Percentiles rank a stretch among this genome's conserved stretches.
phyloP scores from a whole-genome alignment of 2,113 vertebrate species.

The Helogale parvula region DNA sequence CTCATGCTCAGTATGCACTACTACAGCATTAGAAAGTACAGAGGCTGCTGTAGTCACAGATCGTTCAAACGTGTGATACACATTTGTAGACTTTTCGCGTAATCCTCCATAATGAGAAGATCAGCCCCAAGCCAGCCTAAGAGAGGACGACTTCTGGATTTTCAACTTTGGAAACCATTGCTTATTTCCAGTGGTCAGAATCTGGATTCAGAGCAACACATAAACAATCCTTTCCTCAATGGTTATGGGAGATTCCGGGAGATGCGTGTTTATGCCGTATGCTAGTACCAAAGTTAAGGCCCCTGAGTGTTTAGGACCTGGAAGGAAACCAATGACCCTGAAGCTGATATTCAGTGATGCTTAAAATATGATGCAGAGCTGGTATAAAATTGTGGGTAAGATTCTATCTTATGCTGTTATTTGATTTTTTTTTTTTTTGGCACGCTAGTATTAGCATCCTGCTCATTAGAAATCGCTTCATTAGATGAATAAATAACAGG shows the following conservation, averaged over 20 bases:
- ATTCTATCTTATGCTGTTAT: accelerated
- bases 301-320: neutral
- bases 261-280: accelerated
- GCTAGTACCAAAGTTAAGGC: neutral
- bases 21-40: neutral
- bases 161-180: neutral
- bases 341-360: neutral
- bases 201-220: conserved; percentile 67
- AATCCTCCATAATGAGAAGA: neutral
- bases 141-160: neutral
- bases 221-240: neutral
- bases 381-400: neutral
- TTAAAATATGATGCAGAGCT: neutral
- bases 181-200: neutral
- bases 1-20: accelerated
- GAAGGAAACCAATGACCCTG: too few relatives aligned
- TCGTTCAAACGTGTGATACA: accelerated
- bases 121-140: neutral
- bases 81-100: accelerated
- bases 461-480: neutral
- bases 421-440: neutral
- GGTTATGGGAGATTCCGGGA: neutral
- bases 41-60: neutral
- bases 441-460: neutral
- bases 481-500: neutral